phyloP scores from a whole-genome alignment of 2,888 invertebrate genomes.

The Pyrgus malvae region DNA sequence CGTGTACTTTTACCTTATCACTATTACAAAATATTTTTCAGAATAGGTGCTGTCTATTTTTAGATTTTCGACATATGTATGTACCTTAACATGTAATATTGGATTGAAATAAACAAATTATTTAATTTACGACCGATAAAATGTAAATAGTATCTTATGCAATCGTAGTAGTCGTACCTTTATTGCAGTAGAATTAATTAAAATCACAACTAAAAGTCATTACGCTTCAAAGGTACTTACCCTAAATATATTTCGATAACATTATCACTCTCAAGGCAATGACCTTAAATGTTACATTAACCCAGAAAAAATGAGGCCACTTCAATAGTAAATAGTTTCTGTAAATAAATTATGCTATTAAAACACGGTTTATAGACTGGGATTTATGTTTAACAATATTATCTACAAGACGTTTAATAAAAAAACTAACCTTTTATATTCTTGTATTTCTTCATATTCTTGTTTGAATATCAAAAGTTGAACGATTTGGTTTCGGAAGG shows the following conservation, averaged over 20 bases:
- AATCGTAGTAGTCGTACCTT: background rate
- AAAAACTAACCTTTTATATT: no score
- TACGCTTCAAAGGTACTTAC: conserved; percentile 16
- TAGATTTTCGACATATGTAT: background rate
- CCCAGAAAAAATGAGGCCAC: conserved; percentile 20
- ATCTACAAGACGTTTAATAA: no score
- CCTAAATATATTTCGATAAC: conserved; percentile 24
- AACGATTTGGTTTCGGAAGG: no score
- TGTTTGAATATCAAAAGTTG: no score
- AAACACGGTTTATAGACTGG: no score
- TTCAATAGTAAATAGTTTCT: conserved; percentile 16
- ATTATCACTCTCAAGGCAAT: conserved; percentile 24
- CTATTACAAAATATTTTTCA: no score
- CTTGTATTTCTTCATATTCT: no score
- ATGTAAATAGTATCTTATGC: background rate
- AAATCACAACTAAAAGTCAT: conserved; percentile 17
- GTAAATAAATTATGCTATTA: conserved; percentile 20
- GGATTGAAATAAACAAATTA: background rate
- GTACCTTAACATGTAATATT: no score
- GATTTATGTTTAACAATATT: no score
- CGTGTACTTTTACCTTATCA: no score
- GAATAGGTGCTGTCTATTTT: background rate
- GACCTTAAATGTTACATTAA: conserved; percentile 26
- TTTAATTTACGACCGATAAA: background rate
- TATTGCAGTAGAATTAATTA: conserved; percentile 5